A percentile compares a stretch with the other conserved stretches of the same genome.
Conservation (phyloP, 2,888 invertebrate genomes). For the Buathra laborator region DNA sequence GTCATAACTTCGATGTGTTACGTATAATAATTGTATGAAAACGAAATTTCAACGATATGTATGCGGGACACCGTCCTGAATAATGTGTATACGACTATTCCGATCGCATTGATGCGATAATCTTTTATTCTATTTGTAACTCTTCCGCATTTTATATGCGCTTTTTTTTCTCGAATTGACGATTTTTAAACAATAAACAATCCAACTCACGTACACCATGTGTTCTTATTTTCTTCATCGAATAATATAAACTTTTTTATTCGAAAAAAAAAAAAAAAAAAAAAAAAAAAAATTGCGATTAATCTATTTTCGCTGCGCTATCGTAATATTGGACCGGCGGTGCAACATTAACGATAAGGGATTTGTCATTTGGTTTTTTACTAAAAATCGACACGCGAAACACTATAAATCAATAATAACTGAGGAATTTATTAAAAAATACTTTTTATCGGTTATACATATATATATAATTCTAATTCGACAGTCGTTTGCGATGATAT, state of each 20-base stretch:
- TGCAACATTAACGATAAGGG: too few species aligned
- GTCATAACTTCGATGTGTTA: not conserved
- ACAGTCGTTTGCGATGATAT: too few species aligned
- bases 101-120: slow-evolving; percentile 6
- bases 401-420: too few species aligned
- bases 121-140: slow-evolving; percentile 4
- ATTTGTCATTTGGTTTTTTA: too few species aligned
- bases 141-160: slow-evolving; percentile 15
- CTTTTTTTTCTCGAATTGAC: slow-evolving; percentile 45
- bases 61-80: not conserved
- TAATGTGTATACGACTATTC: not conserved
- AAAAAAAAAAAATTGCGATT: too few species aligned
- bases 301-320: too few species aligned
- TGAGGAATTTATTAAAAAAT: too few species aligned
- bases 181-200: slow-evolving; percentile 55
- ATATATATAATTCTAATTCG: too few species aligned
- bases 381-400: too few species aligned
- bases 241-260: not conserved
- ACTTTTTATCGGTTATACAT: too few species aligned
- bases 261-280: not conserved
- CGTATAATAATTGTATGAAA: slow-evolving; percentile 2
- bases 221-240: not conserved
- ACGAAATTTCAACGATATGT: not conserved
- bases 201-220: not conserved
- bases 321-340: too few species aligned